phyloP scores from a whole-genome alignment of 2,797 vertebrate genomes.

The Neomorphus geoffroyi region DNA sequence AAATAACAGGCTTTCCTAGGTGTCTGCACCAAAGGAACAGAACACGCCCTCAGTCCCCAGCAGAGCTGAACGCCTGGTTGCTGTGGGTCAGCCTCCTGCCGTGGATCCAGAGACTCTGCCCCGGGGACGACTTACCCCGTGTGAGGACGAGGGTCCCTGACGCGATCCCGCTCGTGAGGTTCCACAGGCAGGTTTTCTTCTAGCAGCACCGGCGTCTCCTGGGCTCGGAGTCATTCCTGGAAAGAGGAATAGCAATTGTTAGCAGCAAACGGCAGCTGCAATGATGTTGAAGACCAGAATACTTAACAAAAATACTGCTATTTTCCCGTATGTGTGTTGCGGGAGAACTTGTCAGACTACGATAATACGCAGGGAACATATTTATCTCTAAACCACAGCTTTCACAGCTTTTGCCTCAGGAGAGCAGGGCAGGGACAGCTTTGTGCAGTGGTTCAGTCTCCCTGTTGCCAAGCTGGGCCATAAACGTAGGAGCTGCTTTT shows the following conservation, averaged over 20 bases:
- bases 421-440: not conserved
- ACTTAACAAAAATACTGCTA: not conserved
- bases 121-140: not conserved
- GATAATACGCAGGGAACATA: not conserved
- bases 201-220: fast-evolving
- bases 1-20: not conserved
- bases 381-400: not conserved
- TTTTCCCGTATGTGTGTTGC: not conserved
- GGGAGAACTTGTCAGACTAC: not conserved
- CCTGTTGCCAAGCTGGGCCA: not conserved
- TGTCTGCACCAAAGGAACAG: fast-evolving
- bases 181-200: not conserved
- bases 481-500: not conserved
- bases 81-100: fast-evolving
- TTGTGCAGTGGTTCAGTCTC: not conserved
- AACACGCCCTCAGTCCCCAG: not conserved
- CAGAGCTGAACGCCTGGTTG: not conserved
- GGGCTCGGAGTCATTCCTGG: not conserved
- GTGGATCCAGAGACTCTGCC: fast-evolving
- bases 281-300: not conserved
- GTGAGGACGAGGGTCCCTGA: fast-evolving
- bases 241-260: not conserved
- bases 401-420: not conserved
- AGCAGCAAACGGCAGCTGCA: not conserved
- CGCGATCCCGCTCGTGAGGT: fast-evolving